Evolutionary conservation across 2,888 invertebrate species (phyloP).

Genomic region (Notocelia uddmanniana): DNA sequence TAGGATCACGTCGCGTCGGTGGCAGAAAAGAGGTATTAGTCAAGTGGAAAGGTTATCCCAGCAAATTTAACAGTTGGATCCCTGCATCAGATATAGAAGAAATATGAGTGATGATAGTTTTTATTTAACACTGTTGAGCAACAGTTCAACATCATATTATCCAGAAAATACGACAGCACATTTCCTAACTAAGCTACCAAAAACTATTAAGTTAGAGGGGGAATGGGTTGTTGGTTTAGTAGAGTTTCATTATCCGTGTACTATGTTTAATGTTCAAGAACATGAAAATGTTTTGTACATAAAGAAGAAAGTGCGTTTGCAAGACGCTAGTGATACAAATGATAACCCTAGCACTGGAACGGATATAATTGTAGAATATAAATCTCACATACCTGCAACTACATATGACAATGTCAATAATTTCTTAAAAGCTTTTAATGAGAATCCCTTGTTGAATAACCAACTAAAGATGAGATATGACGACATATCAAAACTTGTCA

Average conservation of each 20-base stretch:
- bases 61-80: conserved; percentile 54
- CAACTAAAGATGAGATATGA: conserved; percentile 48
- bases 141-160: conserved; percentile 50
- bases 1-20: conserved; percentile 48
- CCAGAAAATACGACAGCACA: conserved; percentile 50
- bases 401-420: conserved; percentile 48
- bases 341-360: neutral
- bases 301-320: conserved; percentile 32
- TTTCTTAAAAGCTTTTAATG: conserved; percentile 48
- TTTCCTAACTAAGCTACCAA: conserved; percentile 51
- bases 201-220: conserved; percentile 49
- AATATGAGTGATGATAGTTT: conserved; percentile 51
- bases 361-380: conserved; percentile 34
- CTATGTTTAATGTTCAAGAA: conserved; percentile 51
- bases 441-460: conserved; percentile 40
- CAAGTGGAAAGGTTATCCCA: conserved; percentile 55
- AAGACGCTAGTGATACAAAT: neutral
- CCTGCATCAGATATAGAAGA: conserved; percentile 45
- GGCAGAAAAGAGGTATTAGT: conserved; percentile 53
- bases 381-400: conserved; percentile 50
- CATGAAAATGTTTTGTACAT: conserved; percentile 45
- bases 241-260: conserved; percentile 45
- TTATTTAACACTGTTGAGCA: conserved; percentile 48
- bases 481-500: conserved; percentile 45
- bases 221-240: conserved; percentile 49